phyloP scores from a whole-genome alignment of 2,113 vertebrate species.

The Sterrhoptilus dennistouni region DNA sequence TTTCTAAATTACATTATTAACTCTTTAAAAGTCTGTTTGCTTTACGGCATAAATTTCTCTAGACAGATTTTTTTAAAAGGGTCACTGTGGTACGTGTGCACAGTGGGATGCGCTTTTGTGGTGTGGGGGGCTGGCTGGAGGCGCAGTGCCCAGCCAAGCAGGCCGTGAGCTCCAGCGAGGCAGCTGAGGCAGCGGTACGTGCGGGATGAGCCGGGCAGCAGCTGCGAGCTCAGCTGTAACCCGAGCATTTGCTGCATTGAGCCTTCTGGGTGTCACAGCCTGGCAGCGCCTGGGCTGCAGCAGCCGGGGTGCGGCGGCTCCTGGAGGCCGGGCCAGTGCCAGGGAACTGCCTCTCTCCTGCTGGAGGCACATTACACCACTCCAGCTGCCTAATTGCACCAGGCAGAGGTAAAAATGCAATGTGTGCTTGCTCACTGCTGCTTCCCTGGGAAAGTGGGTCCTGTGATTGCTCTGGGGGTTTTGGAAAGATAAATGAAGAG shows the following conservation, averaged over 20 bases:
- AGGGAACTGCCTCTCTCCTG: neutral
- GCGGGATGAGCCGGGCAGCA: neutral
- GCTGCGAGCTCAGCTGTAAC: conserved; percentile 15
- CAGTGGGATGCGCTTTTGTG: neutral
- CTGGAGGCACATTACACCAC: neutral
- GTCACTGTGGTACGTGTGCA: neutral
- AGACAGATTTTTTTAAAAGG: too few species aligned
- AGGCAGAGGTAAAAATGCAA: neutral
- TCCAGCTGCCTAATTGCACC: neutral
- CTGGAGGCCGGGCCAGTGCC: neutral
- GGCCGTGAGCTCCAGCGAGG: neutral
- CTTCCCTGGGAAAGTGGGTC: neutral
- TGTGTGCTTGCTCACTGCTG: neutral
- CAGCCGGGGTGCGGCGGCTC: neutral
- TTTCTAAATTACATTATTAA: neutral
- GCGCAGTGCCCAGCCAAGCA: neutral
- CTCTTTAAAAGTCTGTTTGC: neutral
- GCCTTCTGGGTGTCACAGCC: neutral
- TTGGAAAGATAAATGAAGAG: neutral
- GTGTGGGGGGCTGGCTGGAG: neutral
- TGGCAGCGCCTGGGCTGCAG: neutral
- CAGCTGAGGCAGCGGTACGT: neutral
- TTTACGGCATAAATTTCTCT: neutral
- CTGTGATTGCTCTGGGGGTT: neutral
- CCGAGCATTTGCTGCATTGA: neutral